These are phyloP conservation scores for Pachypanchax playfairii DNA, from an alignment of 2,113 vertebrate genomes.

Conservation along the genomic window DNA sequence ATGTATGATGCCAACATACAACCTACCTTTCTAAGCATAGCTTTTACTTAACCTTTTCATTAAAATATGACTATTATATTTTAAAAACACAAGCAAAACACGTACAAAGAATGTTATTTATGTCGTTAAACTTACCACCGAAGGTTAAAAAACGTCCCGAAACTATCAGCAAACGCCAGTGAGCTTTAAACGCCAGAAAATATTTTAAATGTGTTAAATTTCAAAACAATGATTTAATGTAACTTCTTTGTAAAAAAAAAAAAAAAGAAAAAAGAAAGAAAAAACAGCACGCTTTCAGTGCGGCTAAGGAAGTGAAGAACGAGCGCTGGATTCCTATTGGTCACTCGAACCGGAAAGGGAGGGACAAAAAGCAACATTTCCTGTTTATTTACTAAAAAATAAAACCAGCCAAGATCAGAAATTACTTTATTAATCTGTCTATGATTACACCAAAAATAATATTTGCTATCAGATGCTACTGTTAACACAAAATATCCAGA, in stretches of 20 bases:
- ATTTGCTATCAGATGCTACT: too few species aligned
- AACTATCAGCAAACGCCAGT: not conserved
- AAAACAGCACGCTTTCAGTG: not conserved
- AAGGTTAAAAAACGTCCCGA: not conserved
- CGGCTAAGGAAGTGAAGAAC: conserved; percentile 12
- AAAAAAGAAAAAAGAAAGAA: too few species aligned
- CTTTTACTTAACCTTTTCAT: not conserved
- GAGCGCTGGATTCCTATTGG: conserved; percentile 17
- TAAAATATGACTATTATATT: not conserved
- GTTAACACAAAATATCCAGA: too few species aligned
- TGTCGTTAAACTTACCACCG: not conserved
- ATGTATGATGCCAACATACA: not conserved
- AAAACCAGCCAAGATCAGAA: too few species aligned
- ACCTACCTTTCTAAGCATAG: not conserved
- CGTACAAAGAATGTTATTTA: too few species aligned
- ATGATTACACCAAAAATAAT: too few species aligned
- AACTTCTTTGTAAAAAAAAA: not conserved
- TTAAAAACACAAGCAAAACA: not conserved
- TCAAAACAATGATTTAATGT: not conserved
- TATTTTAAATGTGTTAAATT: not conserved
- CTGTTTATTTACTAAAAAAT: too few species aligned
- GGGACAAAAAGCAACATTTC: not conserved
- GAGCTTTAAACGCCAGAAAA: not conserved
- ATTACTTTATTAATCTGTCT: too few species aligned
- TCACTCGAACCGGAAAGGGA: conserved; percentile 28